Percentiles rank a stretch among this genome's conserved stretches.
phyloP scores from a whole-genome alignment of 2,797 vertebrate species.

The Yasuhikotakia modesta region DNA sequence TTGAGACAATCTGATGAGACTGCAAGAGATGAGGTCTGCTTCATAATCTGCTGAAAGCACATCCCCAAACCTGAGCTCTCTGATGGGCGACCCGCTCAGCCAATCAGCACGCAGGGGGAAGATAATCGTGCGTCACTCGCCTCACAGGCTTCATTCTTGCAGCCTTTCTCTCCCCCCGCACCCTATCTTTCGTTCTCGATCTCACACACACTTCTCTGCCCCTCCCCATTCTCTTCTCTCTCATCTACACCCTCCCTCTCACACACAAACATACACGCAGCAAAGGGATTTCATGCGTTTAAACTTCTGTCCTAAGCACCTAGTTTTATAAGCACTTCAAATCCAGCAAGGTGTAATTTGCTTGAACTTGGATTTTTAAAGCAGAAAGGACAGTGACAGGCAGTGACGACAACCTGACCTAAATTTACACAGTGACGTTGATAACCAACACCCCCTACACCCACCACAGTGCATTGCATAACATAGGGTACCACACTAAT shows the following conservation, averaged over 20 bases:
- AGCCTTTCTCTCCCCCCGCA: conserved; percentile 59
- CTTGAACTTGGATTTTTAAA: conserved; percentile 35
- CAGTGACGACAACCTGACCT: conserved; percentile 48
- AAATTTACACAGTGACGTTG: conserved; percentile 45
- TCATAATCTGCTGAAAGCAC: conserved; percentile 82
- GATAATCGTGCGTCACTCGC: conserved; percentile 77
- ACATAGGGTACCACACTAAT: not conserved
- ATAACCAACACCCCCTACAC: conserved; percentile 28
- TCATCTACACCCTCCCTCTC: conserved; percentile 63
- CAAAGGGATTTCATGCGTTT: conserved; percentile 58
- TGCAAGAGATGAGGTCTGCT: conserved; percentile 78
- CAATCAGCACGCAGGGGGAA: conserved; percentile 69
- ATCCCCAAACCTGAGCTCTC: conserved; percentile 71
- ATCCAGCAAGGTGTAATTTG: conserved; percentile 43
- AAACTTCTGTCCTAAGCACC: conserved; percentile 33
- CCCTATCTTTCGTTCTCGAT: conserved; percentile 55
- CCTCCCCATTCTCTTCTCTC: conserved; percentile 59
- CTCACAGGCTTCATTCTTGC: conserved; percentile 65
- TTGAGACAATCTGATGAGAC: conserved; percentile 80
- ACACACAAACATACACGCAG: conserved; percentile 71
- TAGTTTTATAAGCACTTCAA: conserved; percentile 47
- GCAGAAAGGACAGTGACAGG: conserved; percentile 30
- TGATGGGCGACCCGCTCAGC: conserved; percentile 68
- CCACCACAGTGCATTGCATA: not conserved
- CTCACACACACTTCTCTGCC: conserved; percentile 25